Evolutionary conservation across 1,140 invertebrate species (phyloP).

Genomic region (Drosophila trapezifrons): DNA sequence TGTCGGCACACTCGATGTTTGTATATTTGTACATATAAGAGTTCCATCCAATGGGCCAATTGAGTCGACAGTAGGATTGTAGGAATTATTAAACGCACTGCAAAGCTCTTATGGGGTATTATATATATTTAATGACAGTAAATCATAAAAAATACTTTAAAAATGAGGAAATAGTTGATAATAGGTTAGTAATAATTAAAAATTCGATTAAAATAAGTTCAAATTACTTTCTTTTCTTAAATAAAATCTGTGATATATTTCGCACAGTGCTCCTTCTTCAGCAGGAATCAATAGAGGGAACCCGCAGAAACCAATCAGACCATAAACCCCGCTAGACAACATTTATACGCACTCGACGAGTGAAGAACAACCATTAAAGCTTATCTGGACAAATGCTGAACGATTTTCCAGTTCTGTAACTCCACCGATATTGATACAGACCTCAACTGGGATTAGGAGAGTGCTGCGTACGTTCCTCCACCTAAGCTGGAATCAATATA

Average conservation of each 20-base stretch:
- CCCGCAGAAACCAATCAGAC: constrained; percentile 29
- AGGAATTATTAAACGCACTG: constrained; percentile 59
- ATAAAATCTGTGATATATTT: constrained; percentile 1
- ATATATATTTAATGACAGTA: not conserved
- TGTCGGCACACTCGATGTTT: constrained; percentile 66
- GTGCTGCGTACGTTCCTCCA: constrained; percentile 36
- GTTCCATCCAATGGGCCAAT: constrained; percentile 17
- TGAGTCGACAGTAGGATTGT: constrained; percentile 26
- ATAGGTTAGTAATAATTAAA: not conserved
- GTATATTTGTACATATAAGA: constrained; percentile 34
- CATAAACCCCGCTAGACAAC: constrained; percentile 18
- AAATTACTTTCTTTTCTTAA: too few species aligned
- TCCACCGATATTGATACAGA: constrained; percentile 68
- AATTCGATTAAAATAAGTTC: too few species aligned
- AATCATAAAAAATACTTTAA: not conserved
- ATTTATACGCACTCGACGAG: constrained; percentile 43
- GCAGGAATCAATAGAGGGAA: constrained; percentile 12
- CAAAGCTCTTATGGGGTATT: constrained; percentile 3
- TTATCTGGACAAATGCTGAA: constrained; percentile 61
- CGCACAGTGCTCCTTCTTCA: constrained; percentile 34
- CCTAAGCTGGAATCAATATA: not conserved
- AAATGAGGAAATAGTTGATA: not conserved
- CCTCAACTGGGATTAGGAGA: constrained; percentile 75
- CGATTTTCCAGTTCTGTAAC: constrained; percentile 35
- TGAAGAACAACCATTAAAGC: constrained; percentile 69